Conservation (phyloP, 2,113 vertebrate genomes). For the Chaetodon auriga region DNA sequence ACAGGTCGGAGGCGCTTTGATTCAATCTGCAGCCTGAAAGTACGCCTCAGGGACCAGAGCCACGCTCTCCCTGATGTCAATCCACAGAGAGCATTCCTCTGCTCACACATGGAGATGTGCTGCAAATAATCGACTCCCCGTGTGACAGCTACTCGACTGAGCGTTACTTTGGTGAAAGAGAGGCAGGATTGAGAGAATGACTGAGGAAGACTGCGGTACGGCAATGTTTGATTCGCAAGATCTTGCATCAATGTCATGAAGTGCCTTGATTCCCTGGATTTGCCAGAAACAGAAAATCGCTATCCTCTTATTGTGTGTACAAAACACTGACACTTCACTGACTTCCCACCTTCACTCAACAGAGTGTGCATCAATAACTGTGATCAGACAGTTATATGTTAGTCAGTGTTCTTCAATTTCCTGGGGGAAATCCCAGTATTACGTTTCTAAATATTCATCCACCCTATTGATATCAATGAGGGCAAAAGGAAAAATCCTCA, state of each 20-base stretch:
- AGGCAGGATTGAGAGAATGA: background rate
- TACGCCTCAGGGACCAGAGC: background rate
- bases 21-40: conserved; percentile 41
- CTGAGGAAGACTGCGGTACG: background rate
- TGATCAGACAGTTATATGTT: background rate
- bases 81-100: background rate
- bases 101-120: background rate
- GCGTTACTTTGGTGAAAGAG: background rate
- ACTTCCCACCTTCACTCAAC: background rate
- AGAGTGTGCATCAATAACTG: background rate
- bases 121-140: background rate
- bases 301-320: background rate
- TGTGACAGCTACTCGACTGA: conserved; percentile 1
- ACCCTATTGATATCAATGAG: background rate
- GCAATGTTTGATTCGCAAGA: background rate
- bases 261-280: background rate
- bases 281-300: background rate
- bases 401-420: background rate
- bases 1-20: conserved; percentile 27
- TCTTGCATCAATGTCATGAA: background rate
- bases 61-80: background rate
- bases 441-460: no score
- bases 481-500: no score
- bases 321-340: background rate
- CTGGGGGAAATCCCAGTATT: no score